phyloP scores from a whole-genome alignment of 2,113 vertebrate genomes.

The Phrynocephalus versicolor region DNA sequence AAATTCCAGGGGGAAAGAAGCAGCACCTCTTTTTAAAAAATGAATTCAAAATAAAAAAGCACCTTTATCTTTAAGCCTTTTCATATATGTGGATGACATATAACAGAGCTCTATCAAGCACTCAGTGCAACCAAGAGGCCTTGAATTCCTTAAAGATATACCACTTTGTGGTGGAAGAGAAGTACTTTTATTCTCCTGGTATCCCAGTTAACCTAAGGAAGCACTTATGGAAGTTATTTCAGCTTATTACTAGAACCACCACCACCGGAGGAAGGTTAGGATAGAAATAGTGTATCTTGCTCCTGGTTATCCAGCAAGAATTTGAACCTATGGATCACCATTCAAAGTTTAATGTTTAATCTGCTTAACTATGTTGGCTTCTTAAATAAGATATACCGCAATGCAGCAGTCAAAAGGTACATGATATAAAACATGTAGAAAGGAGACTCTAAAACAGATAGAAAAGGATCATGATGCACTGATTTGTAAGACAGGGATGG shows the following conservation, averaged over 20 bases:
- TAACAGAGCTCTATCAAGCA: background rate
- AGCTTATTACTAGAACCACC: background rate
- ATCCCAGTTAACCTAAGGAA: background rate
- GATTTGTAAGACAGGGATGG: background rate
- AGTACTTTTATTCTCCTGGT: background rate
- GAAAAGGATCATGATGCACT: background rate
- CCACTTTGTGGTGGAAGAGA: background rate
- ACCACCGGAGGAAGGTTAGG: background rate
- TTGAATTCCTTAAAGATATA: background rate
- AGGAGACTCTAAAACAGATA: background rate
- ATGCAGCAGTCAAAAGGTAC: background rate
- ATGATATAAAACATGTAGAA: background rate
- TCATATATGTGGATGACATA: background rate
- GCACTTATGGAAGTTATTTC: background rate
- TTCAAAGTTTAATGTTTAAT: background rate
- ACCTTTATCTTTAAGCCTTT: background rate
- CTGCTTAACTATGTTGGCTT: background rate
- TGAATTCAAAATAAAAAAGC: background rate
- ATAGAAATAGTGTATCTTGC: background rate
- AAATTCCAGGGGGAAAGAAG: background rate
- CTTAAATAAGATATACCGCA: background rate
- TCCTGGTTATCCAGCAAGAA: background rate
- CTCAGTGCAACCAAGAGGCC: background rate
- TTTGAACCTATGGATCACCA: background rate
- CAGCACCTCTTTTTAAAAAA: accelerated